Conservation (phyloP, 2,888 invertebrate species). For the Drosophila ezoana region DNA sequence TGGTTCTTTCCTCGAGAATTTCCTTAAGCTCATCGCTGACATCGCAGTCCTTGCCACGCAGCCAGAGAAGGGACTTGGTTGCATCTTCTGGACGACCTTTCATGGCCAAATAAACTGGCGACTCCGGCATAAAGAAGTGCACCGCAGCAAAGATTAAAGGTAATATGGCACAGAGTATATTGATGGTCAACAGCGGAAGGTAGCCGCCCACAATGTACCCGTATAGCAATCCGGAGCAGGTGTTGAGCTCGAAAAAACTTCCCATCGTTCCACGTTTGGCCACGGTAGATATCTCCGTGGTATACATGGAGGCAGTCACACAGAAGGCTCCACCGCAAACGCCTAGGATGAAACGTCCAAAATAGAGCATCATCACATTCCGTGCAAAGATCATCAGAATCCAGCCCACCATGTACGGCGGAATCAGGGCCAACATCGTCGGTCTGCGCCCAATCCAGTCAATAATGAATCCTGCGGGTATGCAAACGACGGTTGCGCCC, state of each 20-base stretch:
- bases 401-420: conserved; percentile 92
- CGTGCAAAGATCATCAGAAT: conserved; percentile 89
- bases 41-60: conserved; percentile 90
- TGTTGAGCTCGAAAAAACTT: conserved; percentile 93
- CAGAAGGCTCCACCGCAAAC: conserved; percentile 89
- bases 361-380: conserved; percentile 83
- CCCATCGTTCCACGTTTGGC: conserved; percentile 92
- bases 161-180: conserved; percentile 69
- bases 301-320: conserved; percentile 92
- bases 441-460: conserved; percentile 89
- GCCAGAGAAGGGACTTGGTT: conserved; percentile 87
- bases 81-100: conserved; percentile 89
- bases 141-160: conserved; percentile 88
- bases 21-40: conserved; percentile 86
- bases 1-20: conserved; percentile 78
- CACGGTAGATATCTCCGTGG: conserved; percentile 92
- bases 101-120: conserved; percentile 89
- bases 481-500: conserved; percentile 89
- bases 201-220: conserved; percentile 88
- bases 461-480: conserved; percentile 89
- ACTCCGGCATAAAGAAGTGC: conserved; percentile 94
- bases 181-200: conserved; percentile 52
- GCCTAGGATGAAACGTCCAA: conserved; percentile 77
- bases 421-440: conserved; percentile 84
- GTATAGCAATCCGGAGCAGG: conserved; percentile 91